Base-by-base conservation (phyloP, 2,797 vertebrate species). In the Linurgus olivaceus region DNA sequence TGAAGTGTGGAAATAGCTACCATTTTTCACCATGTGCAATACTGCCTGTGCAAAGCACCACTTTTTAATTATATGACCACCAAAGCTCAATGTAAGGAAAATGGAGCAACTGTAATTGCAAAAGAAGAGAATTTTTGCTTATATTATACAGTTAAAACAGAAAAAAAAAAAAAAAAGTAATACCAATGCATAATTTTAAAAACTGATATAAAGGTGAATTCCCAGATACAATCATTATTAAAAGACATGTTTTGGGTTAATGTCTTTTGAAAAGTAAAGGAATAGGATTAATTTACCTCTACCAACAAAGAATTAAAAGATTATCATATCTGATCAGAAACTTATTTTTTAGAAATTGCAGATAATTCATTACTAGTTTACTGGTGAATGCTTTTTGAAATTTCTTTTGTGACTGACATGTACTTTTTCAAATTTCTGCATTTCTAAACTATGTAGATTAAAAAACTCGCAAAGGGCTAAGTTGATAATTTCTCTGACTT, bases 1-100 rank as follows among this genome's bases (percentile, higher is more conserved):
- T 97, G 97, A 96, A 97, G 97, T 98, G 97, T 98, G 97, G 96
- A 98, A 98, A 98, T 97, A 97, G 96, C 97, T 95, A 92, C 94
- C 96, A 96, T 98, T 98, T 98, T 98, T 97, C 97, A 98, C 96
- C 76, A 95, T 70, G 94, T 96, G 93, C 86, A 94, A 81, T 95
- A 83, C 79, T 95, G 97, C 79, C 88, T 70, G 93, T 88, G 91
- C 88, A 95, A 94, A 85, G 84, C 90, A 85, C 77, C 78, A 90
- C 63, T 93, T 93, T 97, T 97, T 97, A 97, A 97, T 97, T 97
- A 97, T 72, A 88, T 68, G 79, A 90, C 72, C 83, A 96, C 92
- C 63, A 68, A 94, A 92, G 90, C 63, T 47, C 84, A 80, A 68
- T 48, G 29, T 35, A 79, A 50, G 66, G 94, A 42, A 74, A 90